These are phyloP conservation scores for Luscinia luscinia DNA, from an alignment of 2,797 vertebrate species.

Conservation along the genomic window DNA sequence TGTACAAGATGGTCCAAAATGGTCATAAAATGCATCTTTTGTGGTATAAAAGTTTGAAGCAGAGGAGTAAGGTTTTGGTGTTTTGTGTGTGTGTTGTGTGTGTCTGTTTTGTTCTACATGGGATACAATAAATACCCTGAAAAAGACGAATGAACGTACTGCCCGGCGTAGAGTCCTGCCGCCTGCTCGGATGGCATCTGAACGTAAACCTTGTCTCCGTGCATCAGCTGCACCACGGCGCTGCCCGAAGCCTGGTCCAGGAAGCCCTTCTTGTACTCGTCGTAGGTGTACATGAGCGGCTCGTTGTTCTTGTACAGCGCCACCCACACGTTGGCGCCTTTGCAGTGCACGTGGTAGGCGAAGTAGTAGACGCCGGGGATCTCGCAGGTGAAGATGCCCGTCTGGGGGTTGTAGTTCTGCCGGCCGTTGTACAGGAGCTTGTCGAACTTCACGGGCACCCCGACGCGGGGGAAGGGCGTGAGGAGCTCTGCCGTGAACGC, in stretches of 20 bases:
- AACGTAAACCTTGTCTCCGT: slow-evolving; percentile 90
- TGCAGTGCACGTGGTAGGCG: slow-evolving; percentile 94
- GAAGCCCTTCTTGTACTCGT: slow-evolving; percentile 95
- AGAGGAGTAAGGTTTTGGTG: slow-evolving; percentile 48
- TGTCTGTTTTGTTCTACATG: slow-evolving; percentile 80
- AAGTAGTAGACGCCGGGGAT: slow-evolving; percentile 97
- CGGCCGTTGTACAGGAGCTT: slow-evolving; percentile 93
- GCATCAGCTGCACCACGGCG: slow-evolving; percentile 87
- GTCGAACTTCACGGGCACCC: slow-evolving; percentile 92
- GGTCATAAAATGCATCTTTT: slow-evolving; percentile 74
- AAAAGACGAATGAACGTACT: slow-evolving; percentile 96
- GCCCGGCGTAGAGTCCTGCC: slow-evolving; percentile 94
- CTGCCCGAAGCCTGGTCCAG: slow-evolving; percentile 98
- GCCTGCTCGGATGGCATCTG: slow-evolving; percentile 97
- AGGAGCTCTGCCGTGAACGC: slow-evolving; percentile 93
- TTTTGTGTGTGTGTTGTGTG: not conserved
- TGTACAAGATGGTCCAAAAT: slow-evolving; percentile 71
- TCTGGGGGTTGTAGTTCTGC: slow-evolving; percentile 95
- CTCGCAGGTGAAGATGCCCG: slow-evolving; percentile 92
- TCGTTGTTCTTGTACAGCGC: slow-evolving; percentile 96
- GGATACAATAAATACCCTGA: slow-evolving; percentile 97
- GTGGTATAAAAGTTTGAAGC: slow-evolving; percentile 70
- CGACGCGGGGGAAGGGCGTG: slow-evolving; percentile 90
- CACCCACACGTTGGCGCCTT: slow-evolving; percentile 95
- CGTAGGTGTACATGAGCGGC: slow-evolving; percentile 96